These are phyloP conservation scores for Troides aeacus DNA, from an alignment of 2,888 invertebrate species.

Conservation along the genomic window DNA sequence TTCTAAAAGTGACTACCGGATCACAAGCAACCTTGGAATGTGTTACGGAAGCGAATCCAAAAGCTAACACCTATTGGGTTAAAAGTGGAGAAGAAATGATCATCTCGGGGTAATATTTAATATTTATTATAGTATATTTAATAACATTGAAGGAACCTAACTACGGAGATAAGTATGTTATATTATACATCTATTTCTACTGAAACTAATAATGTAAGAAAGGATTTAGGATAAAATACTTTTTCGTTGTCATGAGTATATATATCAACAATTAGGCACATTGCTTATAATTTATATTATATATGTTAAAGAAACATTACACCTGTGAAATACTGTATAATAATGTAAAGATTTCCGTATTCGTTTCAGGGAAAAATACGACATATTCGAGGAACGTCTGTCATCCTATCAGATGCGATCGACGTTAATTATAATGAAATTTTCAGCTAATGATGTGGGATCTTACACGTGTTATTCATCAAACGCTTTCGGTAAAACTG, in stretches of 20 bases:
- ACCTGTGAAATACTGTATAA: not conserved
- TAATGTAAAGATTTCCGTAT: not conserved
- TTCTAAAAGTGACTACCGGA: constrained; percentile 83
- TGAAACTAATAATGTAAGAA: no score
- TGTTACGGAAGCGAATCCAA: constrained; percentile 84
- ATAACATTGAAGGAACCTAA: not conserved
- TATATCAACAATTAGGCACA: no score
- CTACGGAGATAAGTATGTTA: no score
- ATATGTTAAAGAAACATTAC: no score
- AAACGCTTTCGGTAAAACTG: constrained; percentile 85
- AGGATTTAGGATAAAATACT: no score
- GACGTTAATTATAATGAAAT: constrained; percentile 81
- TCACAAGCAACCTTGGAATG: constrained; percentile 82
- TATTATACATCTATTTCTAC: no score
- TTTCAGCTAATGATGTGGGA: constrained; percentile 81
- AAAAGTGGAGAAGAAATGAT: constrained; percentile 82
- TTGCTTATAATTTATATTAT: no score
- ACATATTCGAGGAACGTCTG: constrained; percentile 80
- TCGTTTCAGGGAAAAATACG: constrained; percentile 81
- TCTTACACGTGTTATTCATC: constrained; percentile 86
- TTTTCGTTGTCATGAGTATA: no score
- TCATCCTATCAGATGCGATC: constrained; percentile 82
- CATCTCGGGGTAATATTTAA: constrained; percentile 77
- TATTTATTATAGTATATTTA: not conserved
- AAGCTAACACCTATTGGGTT: constrained; percentile 85